phyloP scores from a whole-genome alignment of 2,888 invertebrate species.

The Ichneumoninae sp. region DNA sequence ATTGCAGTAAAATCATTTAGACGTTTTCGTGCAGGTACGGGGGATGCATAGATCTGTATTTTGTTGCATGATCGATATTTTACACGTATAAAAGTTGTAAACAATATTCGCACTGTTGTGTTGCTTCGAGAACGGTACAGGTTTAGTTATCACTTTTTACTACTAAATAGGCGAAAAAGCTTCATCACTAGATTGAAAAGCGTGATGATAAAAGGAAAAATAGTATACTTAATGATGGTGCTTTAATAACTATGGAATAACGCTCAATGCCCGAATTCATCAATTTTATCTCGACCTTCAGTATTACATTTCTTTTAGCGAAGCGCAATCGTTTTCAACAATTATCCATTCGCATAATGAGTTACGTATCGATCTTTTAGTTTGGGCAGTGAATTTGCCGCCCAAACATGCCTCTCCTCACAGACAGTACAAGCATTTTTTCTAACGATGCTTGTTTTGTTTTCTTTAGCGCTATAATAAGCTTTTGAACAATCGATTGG shows the following conservation, averaged over 20 bases:
- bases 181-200: slow-evolving; percentile 41
- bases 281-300: slow-evolving; percentile 5
- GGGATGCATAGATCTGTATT: slow-evolving; percentile 54
- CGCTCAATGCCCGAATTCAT: slow-evolving; percentile 16
- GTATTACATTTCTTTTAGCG: slow-evolving; percentile 23
- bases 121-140: slow-evolving; percentile 37
- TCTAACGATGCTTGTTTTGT: slow-evolving; percentile 40
- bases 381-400: neutral
- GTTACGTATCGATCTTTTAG: slow-evolving; percentile 21
- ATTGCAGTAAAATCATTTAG: slow-evolving; percentile 16
- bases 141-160: slow-evolving; percentile 12
- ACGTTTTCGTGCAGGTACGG: slow-evolving; percentile 34
- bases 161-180: slow-evolving; percentile 34
- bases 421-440: slow-evolving; percentile 29
- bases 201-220: slow-evolving; percentile 15
- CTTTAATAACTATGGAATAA: slow-evolving; percentile 27
- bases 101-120: slow-evolving; percentile 49
- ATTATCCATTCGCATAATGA: slow-evolving; percentile 42
- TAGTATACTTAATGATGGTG: slow-evolving; percentile 25
- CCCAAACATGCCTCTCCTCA: slow-evolving; percentile 14
- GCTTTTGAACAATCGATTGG: slow-evolving; percentile 23
- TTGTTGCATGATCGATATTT: slow-evolving; percentile 57
- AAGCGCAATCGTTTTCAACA: slow-evolving; percentile 35
- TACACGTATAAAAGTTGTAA: slow-evolving; percentile 64
- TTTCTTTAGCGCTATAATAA: slow-evolving; percentile 22